Evolutionary conservation across 92 coral and sea anemone species (phyloP), one percentile per base, ranked within the genome.

Genomic region (Anthopleura xanthogrammica): DNA sequence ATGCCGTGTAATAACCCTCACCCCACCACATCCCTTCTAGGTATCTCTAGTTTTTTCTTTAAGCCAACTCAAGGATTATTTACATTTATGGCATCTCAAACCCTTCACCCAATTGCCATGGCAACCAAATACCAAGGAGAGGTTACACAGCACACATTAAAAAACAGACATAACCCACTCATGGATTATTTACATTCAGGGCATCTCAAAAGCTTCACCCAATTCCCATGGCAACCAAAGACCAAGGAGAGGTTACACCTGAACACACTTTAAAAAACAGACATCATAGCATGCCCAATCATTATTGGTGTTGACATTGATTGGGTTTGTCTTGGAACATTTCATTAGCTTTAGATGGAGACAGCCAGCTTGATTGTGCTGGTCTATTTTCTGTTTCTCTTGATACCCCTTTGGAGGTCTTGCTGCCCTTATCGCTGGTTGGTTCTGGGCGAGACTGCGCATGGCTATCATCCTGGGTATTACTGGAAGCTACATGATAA

Each of bases 261-360:
- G 4, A 14, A 60, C 0, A 16, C 5, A 14, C 22, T 60, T 14
- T 11, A 29, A 29, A 29, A 29, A 29, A 29, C 36, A 29, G 36
- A 29, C 7, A 46, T 46, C 50, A 5, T 46, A 9, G 50, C n/a
- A 29, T 62, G 24, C 9, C 70, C 74, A 29, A 36, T 68, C 43
- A 54, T 29, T 52, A 81, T 55, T 81, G 84, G 41, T 81, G 84
- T n/a, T 75, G 84, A 41, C 84, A 81, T 29, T 81, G 84, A 70
- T 70, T 81, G 12, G 84, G 77, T 52, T 81, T 48, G 46, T 90
- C 89, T 90, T 87, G 77, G 52, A 87, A 83, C 86, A 90, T 83
- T 68, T 83, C 83, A 16, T 90, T 83, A 0, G 93, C 71, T 8
- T 82, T 85, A 65, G 86, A 89, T 2, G 76, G 90, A 22, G 88